Evolutionary conservation across 2,113 vertebrate genomes (phyloP).

Genomic region (Microcebus griseorufus): DNA sequence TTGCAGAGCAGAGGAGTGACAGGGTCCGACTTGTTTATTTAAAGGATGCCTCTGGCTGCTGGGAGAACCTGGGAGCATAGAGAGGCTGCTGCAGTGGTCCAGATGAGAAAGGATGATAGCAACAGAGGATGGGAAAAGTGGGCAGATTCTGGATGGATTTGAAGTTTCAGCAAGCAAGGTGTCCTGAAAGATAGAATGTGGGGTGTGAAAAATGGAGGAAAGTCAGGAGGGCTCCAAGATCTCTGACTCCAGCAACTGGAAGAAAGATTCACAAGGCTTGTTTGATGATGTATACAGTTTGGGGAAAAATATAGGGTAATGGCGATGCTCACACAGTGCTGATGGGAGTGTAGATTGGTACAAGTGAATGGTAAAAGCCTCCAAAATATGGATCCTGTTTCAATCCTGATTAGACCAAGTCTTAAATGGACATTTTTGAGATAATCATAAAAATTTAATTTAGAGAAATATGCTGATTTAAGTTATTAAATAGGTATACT

Average conservation of each 20-base stretch:
- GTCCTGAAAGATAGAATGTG: neutral
- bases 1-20: neutral
- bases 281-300: neutral
- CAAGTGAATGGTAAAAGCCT: neutral
- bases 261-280: neutral
- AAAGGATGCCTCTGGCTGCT: neutral
- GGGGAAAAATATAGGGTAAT: neutral
- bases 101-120: neutral
- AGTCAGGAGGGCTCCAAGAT: neutral
- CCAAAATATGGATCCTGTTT: neutral
- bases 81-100: neutral
- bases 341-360: accelerated
- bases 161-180: neutral
- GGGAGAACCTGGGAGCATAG: neutral
- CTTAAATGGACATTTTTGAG: neutral
- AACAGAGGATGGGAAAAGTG: neutral
- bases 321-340: neutral
- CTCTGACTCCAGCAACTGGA: neutral
- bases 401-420: neutral
- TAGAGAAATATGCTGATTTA: neutral
- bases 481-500: neutral
- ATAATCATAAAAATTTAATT: neutral
- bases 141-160: neutral
- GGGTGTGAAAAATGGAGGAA: neutral
- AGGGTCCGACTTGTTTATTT: neutral